phyloP scores from a whole-genome alignment of 2,113 vertebrate species.

The Uria lomvia region DNA sequence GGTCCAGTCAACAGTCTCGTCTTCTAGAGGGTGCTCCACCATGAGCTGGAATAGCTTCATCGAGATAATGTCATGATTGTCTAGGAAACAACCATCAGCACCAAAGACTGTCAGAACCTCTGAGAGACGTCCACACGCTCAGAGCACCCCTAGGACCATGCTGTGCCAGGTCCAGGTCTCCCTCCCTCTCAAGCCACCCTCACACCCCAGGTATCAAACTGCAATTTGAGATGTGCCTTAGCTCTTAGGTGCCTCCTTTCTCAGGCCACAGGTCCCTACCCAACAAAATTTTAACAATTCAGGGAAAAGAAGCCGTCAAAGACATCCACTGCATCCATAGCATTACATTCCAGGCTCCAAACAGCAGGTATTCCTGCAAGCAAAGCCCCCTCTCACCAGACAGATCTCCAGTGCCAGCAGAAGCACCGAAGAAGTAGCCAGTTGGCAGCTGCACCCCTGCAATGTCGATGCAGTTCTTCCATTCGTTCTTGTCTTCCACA shows the following conservation, averaged over 20 bases:
- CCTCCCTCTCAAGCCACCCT: neutral
- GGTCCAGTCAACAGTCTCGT: constrained; percentile 94
- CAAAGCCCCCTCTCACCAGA: constrained; percentile 80
- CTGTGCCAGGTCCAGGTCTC: neutral
- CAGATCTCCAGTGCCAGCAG: constrained; percentile 94
- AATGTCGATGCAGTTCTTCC: constrained; percentile 97
- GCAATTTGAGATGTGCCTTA: neutral
- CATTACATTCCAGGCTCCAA: neutral
- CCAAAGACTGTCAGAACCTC: neutral
- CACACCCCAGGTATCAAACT: neutral
- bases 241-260: neutral
- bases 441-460: constrained; percentile 94
- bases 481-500: constrained; percentile 92
- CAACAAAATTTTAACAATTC: neutral
- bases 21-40: constrained; percentile 91
- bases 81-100: constrained; percentile 64
- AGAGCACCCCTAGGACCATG: accelerated
- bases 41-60: constrained; percentile 99
- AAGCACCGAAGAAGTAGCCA: constrained; percentile 94
- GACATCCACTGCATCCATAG: neutral
- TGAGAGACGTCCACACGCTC: neutral
- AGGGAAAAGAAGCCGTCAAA: neutral
- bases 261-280: neutral
- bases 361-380: neutral
- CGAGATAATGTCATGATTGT: constrained; percentile 97